Evolutionary conservation across 2,888 invertebrate genomes (phyloP), one percentile per base, ranked within the genome.

Genomic region (Athalia circularis): DNA sequence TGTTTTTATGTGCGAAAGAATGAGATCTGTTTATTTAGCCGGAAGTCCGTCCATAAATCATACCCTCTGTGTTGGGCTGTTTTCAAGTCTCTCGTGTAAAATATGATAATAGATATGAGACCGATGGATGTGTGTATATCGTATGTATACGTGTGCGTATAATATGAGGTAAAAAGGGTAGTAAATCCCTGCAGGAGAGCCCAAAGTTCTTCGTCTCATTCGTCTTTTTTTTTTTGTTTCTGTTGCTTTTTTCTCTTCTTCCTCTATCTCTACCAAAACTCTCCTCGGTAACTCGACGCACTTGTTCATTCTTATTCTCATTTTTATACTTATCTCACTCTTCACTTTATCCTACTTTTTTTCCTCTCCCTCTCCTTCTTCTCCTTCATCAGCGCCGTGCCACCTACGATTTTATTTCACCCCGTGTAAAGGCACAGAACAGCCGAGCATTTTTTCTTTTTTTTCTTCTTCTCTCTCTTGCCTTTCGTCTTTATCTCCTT

Each of bases 1-100:
- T 29, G 2, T 29, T 29, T 29, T 29, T 29, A 52, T 1, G 7
- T 52, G 7, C 52, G 52, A 9, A 9, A 2, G 7, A 9, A 11
- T 52, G 7, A 9, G 52, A 9, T 59, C 11, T 87, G 86, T 87
- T 88, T 88, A 87, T 88, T 87, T 87, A 86, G 85, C 84, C 87
- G 85, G 84, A 86, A 87, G 86, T 85, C 85, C 86, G 86, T 86
- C 86, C 88, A 87, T 88, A 88, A 88, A 88, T 88, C 88, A 87
- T 85, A 72, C 5, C 29, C 29, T 29, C 29, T 29, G 29, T 29
- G 29, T 29, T 29, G 29, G 29, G 82, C 86, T 88, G 88, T 88
- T 88, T 87, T 87, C 88, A 84, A 87, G 86, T 85, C 83, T 84
- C 84, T 80, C 79, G 80, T 77, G 84, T 87, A 86, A 87, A 87